Conservation (phyloP, 2,797 vertebrate genomes). For the Rhynchonycteris naso region DNA sequence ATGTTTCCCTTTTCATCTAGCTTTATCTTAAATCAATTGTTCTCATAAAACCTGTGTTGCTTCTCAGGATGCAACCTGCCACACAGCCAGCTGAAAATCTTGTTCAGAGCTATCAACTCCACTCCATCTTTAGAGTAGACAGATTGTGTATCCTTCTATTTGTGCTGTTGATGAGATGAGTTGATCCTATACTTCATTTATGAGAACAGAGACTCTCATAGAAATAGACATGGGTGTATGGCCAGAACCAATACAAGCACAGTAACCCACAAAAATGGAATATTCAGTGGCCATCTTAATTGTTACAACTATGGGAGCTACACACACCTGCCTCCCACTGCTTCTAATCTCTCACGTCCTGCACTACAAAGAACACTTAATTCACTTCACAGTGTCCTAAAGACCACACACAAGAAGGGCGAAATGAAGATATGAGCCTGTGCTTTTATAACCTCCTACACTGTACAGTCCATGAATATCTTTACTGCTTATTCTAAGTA, state of each 20-base stretch:
- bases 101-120: background rate
- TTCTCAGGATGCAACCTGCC: background rate
- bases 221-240: background rate
- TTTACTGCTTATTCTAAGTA: background rate
- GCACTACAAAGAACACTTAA: background rate
- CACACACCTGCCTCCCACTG: background rate
- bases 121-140: background rate
- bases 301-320: background rate
- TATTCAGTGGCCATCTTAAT: background rate
- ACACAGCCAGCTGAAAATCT: background rate
- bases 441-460: background rate
- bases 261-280: background rate
- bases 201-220: background rate
- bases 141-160: background rate
- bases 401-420: background rate
- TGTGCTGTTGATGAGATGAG: background rate
- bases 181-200: background rate
- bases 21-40: background rate
- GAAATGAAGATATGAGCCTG: background rate
- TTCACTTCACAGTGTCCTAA: background rate
- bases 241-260: background rate
- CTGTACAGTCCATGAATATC: background rate
- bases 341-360: background rate
- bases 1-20: background rate
- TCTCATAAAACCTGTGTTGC: background rate